Percentiles rank a stretch among this genome's conserved stretches.
These are phyloP conservation scores for Chionomys nivalis DNA, from an alignment of 2,113 vertebrate species.

Conservation along the genomic window DNA sequence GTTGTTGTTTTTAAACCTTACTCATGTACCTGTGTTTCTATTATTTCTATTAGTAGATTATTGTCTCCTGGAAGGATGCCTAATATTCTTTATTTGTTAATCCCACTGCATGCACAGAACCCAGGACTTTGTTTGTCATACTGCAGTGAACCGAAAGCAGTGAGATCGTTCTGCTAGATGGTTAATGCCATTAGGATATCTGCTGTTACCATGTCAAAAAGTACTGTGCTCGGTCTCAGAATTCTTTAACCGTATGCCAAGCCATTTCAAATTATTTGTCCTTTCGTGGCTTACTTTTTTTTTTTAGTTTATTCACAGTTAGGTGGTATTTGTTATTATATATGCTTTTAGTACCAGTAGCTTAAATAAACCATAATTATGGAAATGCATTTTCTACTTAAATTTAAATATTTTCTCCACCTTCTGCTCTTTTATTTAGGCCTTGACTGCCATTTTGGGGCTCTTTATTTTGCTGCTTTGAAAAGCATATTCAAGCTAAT, in stretches of 20 bases:
- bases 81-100: background rate
- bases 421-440: constrained; percentile 6
- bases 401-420: constrained; percentile 18
- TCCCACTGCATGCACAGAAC: background rate
- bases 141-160: background rate
- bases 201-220: background rate
- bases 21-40: background rate
- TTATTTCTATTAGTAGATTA: background rate
- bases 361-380: constrained; percentile 43
- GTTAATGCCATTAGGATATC: background rate
- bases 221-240: background rate
- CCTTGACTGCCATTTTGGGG: background rate
- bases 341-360: constrained; percentile 49
- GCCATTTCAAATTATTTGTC: background rate
- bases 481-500: background rate
- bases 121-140: background rate
- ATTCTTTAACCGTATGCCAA: background rate
- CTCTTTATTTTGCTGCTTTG: constrained; percentile 16
- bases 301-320: constrained; percentile 8
- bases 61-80: background rate
- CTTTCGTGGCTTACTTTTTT: background rate
- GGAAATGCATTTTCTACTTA: constrained; percentile 50
- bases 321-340: constrained; percentile 48
- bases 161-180: background rate
- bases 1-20: background rate